Base-by-base conservation (phyloP, 2,113 vertebrate genomes). In the Opisthocomus hoazin region DNA sequence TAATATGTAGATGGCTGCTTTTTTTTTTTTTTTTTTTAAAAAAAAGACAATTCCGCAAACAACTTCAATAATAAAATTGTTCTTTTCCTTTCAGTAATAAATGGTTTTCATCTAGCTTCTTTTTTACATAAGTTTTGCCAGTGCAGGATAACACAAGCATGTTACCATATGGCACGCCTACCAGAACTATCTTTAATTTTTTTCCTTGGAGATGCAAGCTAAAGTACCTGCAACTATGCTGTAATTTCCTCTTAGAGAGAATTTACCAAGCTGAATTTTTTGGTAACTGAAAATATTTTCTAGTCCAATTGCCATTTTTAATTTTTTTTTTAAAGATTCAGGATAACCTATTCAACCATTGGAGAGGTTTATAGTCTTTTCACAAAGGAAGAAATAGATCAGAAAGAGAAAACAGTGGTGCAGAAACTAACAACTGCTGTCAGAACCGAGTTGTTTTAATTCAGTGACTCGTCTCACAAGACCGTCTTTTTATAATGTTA, bases 121-220 rank as follows among this genome's bases (percentile, higher is more conserved):
- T 93, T 85, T 92, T 88, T 85, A 81, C 11, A 3, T 83, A 94
- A 96, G 71, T 48, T 91, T 92, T 79, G 90, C 77, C 92, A 96
- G 94, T 21, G 12, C 54, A 65, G 87, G 94, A 46, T 93, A 91
- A 70, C 82, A 82, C 57, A 54, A 81, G 73, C 56, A 32, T 83
- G 64, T 74, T 24, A 81, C 93, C 97, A 96, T 94, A 93, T 97
- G 96, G 96, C 94, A 96, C 92, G 12, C 97, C 97, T 89, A 97
- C 95, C 60, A 96, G 78, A 96, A 79, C 97, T 97, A 96, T 96
- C 95, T 97, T 97, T 97, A 93, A 80, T 90, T 95, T 77, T 87
- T 83, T 94, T 54, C 79, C 79, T 94, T 88, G 89, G 93, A 96
- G 95, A 94, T 81, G 63, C 45, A 90, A 91, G 89, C 76, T 93